Conservation (phyloP, 2,888 invertebrate species). For the Labia minor region DNA sequence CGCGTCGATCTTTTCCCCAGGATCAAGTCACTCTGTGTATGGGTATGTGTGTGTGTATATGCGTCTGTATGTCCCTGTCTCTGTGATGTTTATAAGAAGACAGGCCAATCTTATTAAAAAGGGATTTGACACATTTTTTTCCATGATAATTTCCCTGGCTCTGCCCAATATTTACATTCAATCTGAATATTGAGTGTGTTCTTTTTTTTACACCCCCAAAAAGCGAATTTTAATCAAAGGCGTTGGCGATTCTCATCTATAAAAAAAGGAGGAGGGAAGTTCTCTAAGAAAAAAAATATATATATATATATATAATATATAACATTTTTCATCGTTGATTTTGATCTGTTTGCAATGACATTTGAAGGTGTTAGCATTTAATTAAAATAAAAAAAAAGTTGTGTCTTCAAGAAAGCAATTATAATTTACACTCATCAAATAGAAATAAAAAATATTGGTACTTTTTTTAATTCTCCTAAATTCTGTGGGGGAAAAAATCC, state of each 20-base stretch:
- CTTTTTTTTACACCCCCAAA: not conserved
- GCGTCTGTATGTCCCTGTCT: not conserved
- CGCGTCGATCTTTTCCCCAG: not conserved
- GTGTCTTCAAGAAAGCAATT: not conserved
- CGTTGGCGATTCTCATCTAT: not conserved
- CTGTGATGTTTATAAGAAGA: slow-evolving; percentile 8
- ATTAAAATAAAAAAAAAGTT: not conserved
- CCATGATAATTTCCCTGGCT: slow-evolving; percentile 13
- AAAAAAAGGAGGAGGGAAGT: not conserved
- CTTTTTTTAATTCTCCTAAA: no score
- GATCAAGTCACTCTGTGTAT: not conserved
- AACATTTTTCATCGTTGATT: not conserved
- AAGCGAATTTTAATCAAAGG: slow-evolving; percentile 13
- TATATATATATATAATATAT: no score
- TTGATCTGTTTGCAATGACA: not conserved
- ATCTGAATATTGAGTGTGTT: slow-evolving; percentile 8
- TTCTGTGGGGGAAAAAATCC: not conserved
- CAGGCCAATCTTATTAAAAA: slow-evolving; percentile 13
- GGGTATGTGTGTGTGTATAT: not conserved
- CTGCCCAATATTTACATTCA: slow-evolving; percentile 13
- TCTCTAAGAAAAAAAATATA: not conserved
- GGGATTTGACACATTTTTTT: slow-evolving; percentile 9
- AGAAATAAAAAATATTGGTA: not conserved
- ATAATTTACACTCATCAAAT: not conserved
- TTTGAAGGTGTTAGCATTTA: not conserved